Evolutionary conservation across 2,797 vertebrate genomes (phyloP).

Genomic region (Menidia menidia): DNA sequence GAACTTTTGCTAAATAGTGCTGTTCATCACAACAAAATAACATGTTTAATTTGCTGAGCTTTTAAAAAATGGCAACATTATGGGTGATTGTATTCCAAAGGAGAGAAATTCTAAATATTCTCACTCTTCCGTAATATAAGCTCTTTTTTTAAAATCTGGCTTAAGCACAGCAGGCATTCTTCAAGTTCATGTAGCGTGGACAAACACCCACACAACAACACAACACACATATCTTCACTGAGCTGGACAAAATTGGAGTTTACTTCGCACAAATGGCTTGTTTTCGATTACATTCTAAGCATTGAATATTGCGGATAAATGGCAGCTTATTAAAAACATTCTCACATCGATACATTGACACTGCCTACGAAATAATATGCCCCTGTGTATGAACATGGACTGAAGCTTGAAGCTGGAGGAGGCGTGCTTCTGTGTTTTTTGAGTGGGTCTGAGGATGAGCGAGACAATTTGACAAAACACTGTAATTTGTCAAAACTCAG

Average conservation of each 20-base stretch:
- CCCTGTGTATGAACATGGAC: conserved; percentile 12
- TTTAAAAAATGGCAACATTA: neutral
- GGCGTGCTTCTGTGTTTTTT: neutral
- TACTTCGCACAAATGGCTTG: neutral
- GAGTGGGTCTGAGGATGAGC: conserved; percentile 17
- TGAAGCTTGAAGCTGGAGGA: conserved; percentile 26
- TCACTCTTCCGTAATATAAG: neutral
- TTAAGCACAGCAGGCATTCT: neutral
- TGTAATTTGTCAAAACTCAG: conserved; percentile 39
- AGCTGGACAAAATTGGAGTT: neutral
- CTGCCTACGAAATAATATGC: neutral
- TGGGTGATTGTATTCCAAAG: neutral
- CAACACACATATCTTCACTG: neutral
- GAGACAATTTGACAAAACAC: conserved; percentile 35
- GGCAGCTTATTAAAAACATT: neutral
- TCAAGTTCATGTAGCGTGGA: neutral
- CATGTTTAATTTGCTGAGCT: neutral
- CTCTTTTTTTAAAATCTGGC: neutral
- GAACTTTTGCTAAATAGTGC: neutral
- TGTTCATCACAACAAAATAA: neutral
- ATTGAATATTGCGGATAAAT: neutral
- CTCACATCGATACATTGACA: neutral
- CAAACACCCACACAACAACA: neutral
- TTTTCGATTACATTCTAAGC: conserved; percentile 2
- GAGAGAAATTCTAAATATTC: no score